These are phyloP conservation scores for Poecilia velifera DNA, from an alignment of 2,797 vertebrate genomes.

Conservation along the genomic window DNA sequence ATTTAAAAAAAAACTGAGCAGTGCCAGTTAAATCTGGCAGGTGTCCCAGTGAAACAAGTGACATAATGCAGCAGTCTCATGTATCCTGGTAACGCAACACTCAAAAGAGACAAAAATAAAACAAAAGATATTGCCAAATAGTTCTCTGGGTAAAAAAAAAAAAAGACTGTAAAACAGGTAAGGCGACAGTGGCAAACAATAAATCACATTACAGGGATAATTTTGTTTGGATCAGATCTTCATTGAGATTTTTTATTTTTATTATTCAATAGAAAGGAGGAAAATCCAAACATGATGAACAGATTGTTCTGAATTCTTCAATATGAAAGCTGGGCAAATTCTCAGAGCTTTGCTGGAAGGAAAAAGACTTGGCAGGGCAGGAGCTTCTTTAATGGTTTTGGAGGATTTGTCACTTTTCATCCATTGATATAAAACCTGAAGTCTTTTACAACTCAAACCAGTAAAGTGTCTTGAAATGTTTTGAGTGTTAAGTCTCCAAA, in stretches of 20 bases:
- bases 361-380: not conserved
- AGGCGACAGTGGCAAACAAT: constrained; percentile 19
- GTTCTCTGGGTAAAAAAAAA: constrained; percentile 22
- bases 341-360: not conserved
- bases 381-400: not conserved
- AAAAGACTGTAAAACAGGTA: constrained; percentile 37
- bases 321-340: not conserved
- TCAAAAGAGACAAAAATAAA: constrained; percentile 28
- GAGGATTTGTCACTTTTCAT: not conserved
- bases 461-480: not conserved
- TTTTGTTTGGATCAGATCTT: not conserved
- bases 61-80: constrained; percentile 40
- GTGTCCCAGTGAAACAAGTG: constrained; percentile 62
- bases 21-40: constrained; percentile 34
- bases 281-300: not conserved
- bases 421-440: not conserved
- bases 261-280: not conserved
- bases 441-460: not conserved
- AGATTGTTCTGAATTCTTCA: not conserved
- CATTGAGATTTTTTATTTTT: not conserved
- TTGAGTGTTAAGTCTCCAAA: not conserved
- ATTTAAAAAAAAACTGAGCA: constrained; percentile 5
- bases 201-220: constrained; percentile 8
- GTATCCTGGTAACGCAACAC: constrained; percentile 60
- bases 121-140: constrained; percentile 49